Base-by-base conservation (phyloP, 2,113 vertebrate species). In the Siphamia tubifer region DNA sequence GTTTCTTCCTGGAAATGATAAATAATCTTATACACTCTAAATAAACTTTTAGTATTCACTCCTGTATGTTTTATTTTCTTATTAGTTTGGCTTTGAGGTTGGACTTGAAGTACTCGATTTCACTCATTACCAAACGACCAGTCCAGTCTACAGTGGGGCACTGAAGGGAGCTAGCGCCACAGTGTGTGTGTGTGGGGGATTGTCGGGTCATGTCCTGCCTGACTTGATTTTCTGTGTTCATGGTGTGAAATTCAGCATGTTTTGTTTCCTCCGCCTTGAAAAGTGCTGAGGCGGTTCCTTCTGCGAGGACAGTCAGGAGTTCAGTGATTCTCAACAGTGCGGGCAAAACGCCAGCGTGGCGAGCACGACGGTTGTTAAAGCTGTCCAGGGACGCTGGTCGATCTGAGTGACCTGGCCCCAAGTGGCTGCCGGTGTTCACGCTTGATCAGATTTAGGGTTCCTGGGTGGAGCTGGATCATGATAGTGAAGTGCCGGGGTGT, bases 251-350 rank as follows among this genome's bases (percentile, higher is more conserved):
- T 49, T 23, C 51, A 45, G 62, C 44, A 4, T 25, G 31, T 56
- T 70, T 42, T 24, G 11, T 52, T 54, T 40, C 34, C 30, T 15
- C 13, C 1, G 7, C 5, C 23, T 28, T 21, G 2, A 20, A 28
- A 83, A 53, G 20, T 66, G 81, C 76, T 76, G 58, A 73, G 42
- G 24, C 3, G 6, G 12, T 69, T 71, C 54, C 39, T 78, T 42
- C 45, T 39, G 30, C 16, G 34, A 40, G 31, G 48, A 32, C 48
- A 44, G 30, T 40, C 9, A 31, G 12, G 13, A 23, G 51, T 63
- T 68, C 34, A 32, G 10, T 15, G 67, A 23, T 44, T 54, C 13
- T 42, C 34, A 21, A 20, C 42, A 8, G n/a, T 11, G 63, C 17
- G 35, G 7, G 27, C n/a, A 10, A 19, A n/a, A 27, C 7, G 5